Evolutionary conservation across 2,888 invertebrate species (phyloP), one percentile per base, ranked within the genome.

Genomic region (Apoderus coryli): DNA sequence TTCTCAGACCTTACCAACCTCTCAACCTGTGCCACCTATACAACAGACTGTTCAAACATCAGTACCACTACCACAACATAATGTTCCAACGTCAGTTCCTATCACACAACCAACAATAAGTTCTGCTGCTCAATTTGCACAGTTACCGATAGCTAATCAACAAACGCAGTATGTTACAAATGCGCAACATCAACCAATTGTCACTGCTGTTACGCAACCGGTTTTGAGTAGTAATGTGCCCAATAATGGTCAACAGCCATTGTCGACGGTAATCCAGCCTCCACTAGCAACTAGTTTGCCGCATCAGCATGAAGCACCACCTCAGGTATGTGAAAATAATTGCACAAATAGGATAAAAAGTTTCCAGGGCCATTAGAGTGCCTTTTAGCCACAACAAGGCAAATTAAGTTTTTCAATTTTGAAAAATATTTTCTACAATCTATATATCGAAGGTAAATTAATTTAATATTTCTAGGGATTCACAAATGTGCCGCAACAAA

Each of bases 21-120:
- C 27, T 14, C 39, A 37, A 40, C n/a, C 44, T 44, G 22, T 44
- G 25, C 27, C 36, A 4, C 48, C 46, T 16, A 46, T 46, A 29
- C 44, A 47, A 13, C 37, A 34, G 25, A 29, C 22, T n/a, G n/a
- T n/a, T 2, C 25, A 28, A 16, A 11, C n/a, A n/a, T n/a, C n/a
- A n/a, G n/a, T n/a, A n/a, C n/a, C n/a, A n/a, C n/a, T n/a, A n/a
- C n/a, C n/a, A n/a, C n/a, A n/a, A n/a, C n/a, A n/a, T n/a, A n/a
- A 11, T 15, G 25, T 25, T 22, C 32, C 31, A 6, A 24, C 24
- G 14, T 34, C 31, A 19, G 16, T 33, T 6, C 29, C 22, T 26
- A n/a, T n/a, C n/a, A 32, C 36, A 12, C 38, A 35, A 27, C 27
- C 27, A 11, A 14, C 38, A 39, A 27, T n/a, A 26, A 16, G 16